phyloP scores from a whole-genome alignment of 1,140 invertebrate genomes.

The Philotrypesis tridentata region DNA sequence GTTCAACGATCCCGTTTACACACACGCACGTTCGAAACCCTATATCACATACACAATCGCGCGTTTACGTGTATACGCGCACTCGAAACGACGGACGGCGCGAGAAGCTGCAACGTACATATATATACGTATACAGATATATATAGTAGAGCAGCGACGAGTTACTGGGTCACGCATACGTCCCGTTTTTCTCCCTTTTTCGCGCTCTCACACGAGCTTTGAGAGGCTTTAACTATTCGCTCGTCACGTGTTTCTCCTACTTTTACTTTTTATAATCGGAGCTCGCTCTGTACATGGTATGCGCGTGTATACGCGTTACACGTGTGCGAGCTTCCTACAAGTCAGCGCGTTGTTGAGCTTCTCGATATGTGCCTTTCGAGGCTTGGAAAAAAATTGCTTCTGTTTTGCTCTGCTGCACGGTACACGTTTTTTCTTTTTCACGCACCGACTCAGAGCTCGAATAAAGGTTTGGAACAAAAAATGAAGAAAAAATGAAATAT shows the following conservation, averaged over 20 bases:
- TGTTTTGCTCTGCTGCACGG: no score
- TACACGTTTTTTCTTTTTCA: no score
- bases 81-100: no score
- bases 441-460: no score
- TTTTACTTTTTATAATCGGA: not conserved
- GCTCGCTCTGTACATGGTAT: not conserved
- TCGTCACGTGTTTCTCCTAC: not conserved
- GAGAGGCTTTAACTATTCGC: no score
- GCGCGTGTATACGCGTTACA: not conserved
- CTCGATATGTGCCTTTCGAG: no score
- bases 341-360: not conserved
- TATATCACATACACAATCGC: not conserved
- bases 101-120: not conserved
- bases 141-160: no score
- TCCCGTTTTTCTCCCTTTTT: not conserved
- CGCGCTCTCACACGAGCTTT: not conserved
- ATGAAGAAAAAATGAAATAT: no score
- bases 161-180: not conserved
- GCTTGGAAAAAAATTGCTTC: no score
- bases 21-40: not conserved
- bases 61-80: not conserved
- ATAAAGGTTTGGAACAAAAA: no score
- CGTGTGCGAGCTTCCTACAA: not conserved
- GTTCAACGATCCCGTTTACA: not conserved
- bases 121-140: no score